phyloP scores from a whole-genome alignment of 2,888 invertebrate genomes.

The Acanthopleura granulata region DNA sequence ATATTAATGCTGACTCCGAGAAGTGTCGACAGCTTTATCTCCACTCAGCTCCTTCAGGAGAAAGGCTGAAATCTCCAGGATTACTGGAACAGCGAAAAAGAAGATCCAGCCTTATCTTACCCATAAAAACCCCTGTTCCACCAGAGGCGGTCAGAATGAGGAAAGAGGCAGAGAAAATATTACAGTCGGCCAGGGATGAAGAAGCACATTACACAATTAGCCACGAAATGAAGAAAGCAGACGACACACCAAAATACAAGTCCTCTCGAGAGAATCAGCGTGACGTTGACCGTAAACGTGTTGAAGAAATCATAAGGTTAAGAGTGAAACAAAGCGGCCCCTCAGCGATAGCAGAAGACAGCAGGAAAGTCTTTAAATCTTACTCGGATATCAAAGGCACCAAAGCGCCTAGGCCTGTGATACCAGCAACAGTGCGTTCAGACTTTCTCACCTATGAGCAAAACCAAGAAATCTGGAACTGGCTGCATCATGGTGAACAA shows the following conservation, averaged over 20 bases:
- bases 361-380: not conserved
- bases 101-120: conserved; percentile 51
- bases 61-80: conserved; percentile 23
- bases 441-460: conserved; percentile 42
- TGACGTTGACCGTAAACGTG: conserved; percentile 10
- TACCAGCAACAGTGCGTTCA: conserved; percentile 34
- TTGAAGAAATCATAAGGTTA: not conserved
- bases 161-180: conserved; percentile 54
- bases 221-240: conserved; percentile 20
- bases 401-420: conserved; percentile 19
- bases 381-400: not conserved
- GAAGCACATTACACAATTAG: conserved; percentile 29
- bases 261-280: not conserved
- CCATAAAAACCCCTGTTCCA: conserved; percentile 50
- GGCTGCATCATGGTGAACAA: conserved; percentile 55
- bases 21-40: conserved; percentile 47
- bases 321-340: not conserved
- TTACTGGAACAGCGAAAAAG: conserved; percentile 37
- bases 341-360: not conserved
- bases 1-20: conserved; percentile 57
- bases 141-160: conserved; percentile 52
- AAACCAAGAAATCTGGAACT: conserved; percentile 60
- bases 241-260: conserved; percentile 2
- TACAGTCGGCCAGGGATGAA: conserved; percentile 49
- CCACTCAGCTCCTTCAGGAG: conserved; percentile 53